Evolutionary conservation across 2,888 invertebrate species (phyloP).

Genomic region (Alloplasta piceator): DNA sequence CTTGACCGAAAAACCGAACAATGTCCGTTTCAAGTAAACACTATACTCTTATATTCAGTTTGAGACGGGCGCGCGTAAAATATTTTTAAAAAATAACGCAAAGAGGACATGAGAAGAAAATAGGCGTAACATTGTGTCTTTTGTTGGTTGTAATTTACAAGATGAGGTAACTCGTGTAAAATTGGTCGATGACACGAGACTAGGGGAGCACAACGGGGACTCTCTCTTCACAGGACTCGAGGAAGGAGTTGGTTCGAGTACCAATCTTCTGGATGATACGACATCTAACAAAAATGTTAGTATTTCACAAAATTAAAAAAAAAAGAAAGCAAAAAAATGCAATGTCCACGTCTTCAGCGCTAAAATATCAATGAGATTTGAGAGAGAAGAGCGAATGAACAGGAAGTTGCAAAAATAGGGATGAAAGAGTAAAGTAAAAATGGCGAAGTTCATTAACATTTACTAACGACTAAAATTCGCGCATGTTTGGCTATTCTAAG

Average conservation of each 20-base stretch:
- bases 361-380: slow-evolving; percentile 50
- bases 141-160: slow-evolving; percentile 75
- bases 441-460: background rate
- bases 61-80: slow-evolving; percentile 47
- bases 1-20: background rate
- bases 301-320: slow-evolving; percentile 67
- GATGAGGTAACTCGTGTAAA: slow-evolving; percentile 80
- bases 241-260: slow-evolving; percentile 76
- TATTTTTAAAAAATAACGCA: background rate
- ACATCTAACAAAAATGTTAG: slow-evolving; percentile 79
- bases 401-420: background rate
- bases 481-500: too few species aligned
- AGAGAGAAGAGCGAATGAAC: slow-evolving; percentile 34
- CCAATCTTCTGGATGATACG: slow-evolving; percentile 76
- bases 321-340: background rate
- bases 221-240: slow-evolving; percentile 72
- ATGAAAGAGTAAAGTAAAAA: background rate
- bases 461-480: too few species aligned
- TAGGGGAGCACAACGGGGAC: slow-evolving; percentile 75
- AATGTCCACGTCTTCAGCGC: background rate
- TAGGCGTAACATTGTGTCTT: slow-evolving; percentile 74
- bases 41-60: slow-evolving; percentile 64
- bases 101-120: slow-evolving; percentile 11
- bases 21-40: slow-evolving; percentile 8
- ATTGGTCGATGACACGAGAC: slow-evolving; percentile 80